Base-by-base conservation (phyloP, 2,888 invertebrate species). In the Galerucella nymphaeae region DNA sequence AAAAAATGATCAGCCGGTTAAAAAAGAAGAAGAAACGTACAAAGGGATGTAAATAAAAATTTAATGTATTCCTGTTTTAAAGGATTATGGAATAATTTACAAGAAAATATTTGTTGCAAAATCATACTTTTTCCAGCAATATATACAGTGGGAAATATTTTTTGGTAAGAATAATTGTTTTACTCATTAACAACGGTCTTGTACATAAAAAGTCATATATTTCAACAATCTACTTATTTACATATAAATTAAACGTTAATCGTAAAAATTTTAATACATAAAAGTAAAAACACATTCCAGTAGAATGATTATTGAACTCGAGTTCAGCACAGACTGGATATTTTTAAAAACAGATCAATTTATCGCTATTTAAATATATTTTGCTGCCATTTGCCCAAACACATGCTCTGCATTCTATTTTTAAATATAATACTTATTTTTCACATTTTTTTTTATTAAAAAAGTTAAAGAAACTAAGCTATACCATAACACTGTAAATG, bases 171-270 rank as follows among this genome's bases (percentile, higher is more conserved):
- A 6, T 30, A 30, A 6, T 30, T 30, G 30, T 30, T 30, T 30
- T 30, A 30, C 30, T 30, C 30, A 30, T 30, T 30, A 30, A 30
- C 30, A 5, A 30, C 3, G 6, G 30, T 30, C 30, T 30, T 30
- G 55, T 69, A 62, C 58, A 67, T 69, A 55, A 62, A n/a, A 63
- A 69, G 41, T 63, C 48, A 69, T 62, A 69, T 58, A 41, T 42
- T n/a, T 63, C 63, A 63, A 69, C 69, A 69, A 69, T 42, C 42
- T 62, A 62, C 16, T 48, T 68, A 68, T 68, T 48, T 68, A 68
- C 68, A 68, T 13, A 53, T 50, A 38, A 48, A 65, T 58, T 57
- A 30, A 53, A 66, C 16, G 41, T 57, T 58, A 23, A 38, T 57
- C 16, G 20, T 66, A 67, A 67, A 53, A 65, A 65, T 55, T 30